A percentile compares a stretch with the other conserved stretches of the same genome.
Evolutionary conservation across 64 coral and sea anemone genomes (phyloP).

Genomic region (Stichodactyla mertensii): DNA sequence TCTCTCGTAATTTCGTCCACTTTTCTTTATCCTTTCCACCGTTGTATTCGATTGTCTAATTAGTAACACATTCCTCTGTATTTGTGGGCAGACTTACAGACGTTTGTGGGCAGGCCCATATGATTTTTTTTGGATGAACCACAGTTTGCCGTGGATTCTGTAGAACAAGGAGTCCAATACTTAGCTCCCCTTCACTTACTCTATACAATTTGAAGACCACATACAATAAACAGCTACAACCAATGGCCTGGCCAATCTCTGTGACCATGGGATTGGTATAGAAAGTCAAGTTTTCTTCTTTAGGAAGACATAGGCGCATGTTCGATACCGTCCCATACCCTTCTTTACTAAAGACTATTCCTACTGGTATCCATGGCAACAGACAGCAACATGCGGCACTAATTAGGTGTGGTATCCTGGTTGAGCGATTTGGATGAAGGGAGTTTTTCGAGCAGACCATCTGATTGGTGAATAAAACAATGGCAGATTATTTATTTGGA

Average conservation of each 20-base stretch:
- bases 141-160: too few relatives aligned
- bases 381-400: conserved; percentile 50
- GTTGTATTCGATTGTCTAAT: too few relatives aligned
- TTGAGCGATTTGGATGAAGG: conserved; percentile 1
- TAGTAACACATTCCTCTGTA: too few relatives aligned
- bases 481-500: background rate
- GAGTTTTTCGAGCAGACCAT: conserved; percentile 45
- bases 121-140: too few relatives aligned
- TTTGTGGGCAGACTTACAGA: too few relatives aligned
- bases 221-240: conserved; percentile 54
- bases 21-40: too few relatives aligned
- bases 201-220: conserved; percentile 66
- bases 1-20: too few relatives aligned
- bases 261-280: conserved; percentile 40
- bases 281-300: background rate
- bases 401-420: conserved; percentile 11
- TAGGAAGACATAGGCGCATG: conserved; percentile 39
- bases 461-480: conserved; percentile 5
- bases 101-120: too few relatives aligned
- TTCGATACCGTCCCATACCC: conserved; percentile 3
- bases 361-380: conserved; percentile 55
- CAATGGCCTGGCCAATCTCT: conserved; percentile 44
- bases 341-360: conserved; percentile 36
- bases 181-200: background rate
- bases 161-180: too few relatives aligned